Percentiles rank a stretch among this genome's conserved stretches.
phyloP scores from a whole-genome alignment of 2,113 vertebrate species.

The Mormyrus iriodes region DNA sequence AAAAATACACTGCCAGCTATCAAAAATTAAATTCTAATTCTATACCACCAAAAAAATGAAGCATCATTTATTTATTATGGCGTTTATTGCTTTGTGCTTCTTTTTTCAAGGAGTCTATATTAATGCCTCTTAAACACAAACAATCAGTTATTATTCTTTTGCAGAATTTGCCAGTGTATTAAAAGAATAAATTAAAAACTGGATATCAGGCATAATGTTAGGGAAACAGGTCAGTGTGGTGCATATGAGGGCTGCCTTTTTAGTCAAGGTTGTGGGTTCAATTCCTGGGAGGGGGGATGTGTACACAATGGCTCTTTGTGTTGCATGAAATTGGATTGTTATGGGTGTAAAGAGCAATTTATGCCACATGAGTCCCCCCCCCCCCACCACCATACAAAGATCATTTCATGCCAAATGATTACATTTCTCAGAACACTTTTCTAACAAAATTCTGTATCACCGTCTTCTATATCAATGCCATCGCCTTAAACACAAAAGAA shows the following conservation, averaged over 20 bases:
- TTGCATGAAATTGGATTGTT: slow-evolving; percentile 20
- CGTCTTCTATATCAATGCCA: neutral
- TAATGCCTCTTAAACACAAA: slow-evolving; percentile 7
- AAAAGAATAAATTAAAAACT: neutral
- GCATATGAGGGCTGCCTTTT: neutral
- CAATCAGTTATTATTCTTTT: neutral
- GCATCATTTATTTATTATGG: neutral
- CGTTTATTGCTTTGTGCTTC: neutral
- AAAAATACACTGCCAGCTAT: slow-evolving; percentile 11
- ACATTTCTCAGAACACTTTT: neutral
- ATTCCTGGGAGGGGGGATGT: neutral
- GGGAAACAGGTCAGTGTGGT: neutral
- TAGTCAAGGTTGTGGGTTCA: slow-evolving; percentile 9
- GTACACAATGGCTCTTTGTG: slow-evolving; percentile 12
- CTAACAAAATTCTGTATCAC: slow-evolving; percentile 1
- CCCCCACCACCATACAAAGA: neutral
- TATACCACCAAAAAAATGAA: neutral
- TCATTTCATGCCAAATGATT: slow-evolving; percentile 17
- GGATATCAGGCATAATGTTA: neutral
- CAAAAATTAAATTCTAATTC: slow-evolving; percentile 3
- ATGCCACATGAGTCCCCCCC: neutral
- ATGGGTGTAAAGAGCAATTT: slow-evolving; percentile 15
- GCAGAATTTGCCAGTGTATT: neutral
- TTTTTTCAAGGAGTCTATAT: slow-evolving; percentile 7
- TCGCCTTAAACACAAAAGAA: neutral